A percentile compares a stretch with the other conserved stretches of the same genome.
Evolutionary conservation across 2,888 invertebrate genomes (phyloP).

Genomic region (Panzeria rudis): DNA sequence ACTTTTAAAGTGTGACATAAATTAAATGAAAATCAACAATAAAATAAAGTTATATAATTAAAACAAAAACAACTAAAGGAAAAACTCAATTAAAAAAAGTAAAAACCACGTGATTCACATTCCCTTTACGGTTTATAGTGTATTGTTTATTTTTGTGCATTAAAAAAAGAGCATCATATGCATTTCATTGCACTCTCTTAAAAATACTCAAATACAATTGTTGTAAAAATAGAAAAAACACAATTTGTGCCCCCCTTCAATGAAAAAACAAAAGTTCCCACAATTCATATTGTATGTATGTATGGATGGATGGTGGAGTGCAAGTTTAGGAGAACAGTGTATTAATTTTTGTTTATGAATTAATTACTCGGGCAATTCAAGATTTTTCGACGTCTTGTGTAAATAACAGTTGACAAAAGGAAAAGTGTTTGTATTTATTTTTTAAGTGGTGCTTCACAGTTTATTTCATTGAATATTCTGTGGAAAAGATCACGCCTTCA

Average conservation of each 20-base stretch:
- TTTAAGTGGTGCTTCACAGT: constrained; percentile 7
- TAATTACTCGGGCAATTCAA: not conserved
- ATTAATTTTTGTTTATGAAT: not conserved
- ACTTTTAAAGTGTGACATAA: constrained; percentile 5
- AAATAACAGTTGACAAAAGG: constrained; percentile 1
- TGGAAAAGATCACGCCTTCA: constrained; percentile 46
- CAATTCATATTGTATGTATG: no score
- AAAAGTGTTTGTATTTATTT: not conserved
- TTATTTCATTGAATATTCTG: not conserved
- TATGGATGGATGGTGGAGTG: not conserved
- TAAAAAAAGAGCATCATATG: not conserved
- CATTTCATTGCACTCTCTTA: constrained; percentile 12
- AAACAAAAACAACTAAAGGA: constrained; percentile 25
- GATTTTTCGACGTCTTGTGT: not conserved
- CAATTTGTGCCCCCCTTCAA: not conserved
- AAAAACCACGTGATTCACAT: constrained; percentile 42
- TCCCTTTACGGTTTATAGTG: not conserved
- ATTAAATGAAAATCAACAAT: constrained; percentile 9
- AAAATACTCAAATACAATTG: not conserved
- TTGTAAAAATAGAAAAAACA: not conserved
- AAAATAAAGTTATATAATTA: constrained; percentile 48
- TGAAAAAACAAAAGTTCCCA: not conserved
- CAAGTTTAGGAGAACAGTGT: constrained; percentile 17
- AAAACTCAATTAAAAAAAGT: not conserved
- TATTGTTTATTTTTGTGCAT: constrained; percentile 11